Percentiles rank a stretch among this genome's conserved stretches.
phyloP scores from a whole-genome alignment of 2,113 vertebrate genomes.

The Phyllopteryx taeniolatus region DNA sequence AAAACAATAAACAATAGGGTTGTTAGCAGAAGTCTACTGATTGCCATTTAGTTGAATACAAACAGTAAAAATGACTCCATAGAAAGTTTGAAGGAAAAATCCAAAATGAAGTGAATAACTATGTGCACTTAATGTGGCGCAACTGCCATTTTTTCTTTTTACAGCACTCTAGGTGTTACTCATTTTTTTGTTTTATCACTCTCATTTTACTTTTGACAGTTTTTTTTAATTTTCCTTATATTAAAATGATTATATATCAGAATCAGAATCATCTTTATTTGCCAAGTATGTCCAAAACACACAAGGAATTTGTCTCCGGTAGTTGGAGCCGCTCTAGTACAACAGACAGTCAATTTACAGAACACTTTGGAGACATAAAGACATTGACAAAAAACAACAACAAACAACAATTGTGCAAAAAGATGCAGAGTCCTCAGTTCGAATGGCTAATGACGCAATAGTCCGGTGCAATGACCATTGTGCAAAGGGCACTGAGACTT shows the following conservation, averaged over 20 bases:
- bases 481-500: no score
- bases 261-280: no score
- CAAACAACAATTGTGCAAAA: no score
- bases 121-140: background rate
- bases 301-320: no score
- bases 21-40: background rate
- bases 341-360: no score
- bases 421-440: no score
- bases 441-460: no score
- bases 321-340: no score
- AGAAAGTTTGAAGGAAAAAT: background rate
- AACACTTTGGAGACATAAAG: no score
- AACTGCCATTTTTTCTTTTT: background rate
- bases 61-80: background rate
- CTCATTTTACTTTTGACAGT: background rate
- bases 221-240: background rate
- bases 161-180: background rate
- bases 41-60: background rate
- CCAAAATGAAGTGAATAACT: background rate
- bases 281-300: no score
- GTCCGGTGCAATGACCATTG: no score
- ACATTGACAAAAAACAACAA: no score
- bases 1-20: background rate
- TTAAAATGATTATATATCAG: background rate
- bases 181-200: constrained; percentile 15